phyloP scores from a whole-genome alignment of 1,140 invertebrate species.

The Drosophila fuyamai region DNA sequence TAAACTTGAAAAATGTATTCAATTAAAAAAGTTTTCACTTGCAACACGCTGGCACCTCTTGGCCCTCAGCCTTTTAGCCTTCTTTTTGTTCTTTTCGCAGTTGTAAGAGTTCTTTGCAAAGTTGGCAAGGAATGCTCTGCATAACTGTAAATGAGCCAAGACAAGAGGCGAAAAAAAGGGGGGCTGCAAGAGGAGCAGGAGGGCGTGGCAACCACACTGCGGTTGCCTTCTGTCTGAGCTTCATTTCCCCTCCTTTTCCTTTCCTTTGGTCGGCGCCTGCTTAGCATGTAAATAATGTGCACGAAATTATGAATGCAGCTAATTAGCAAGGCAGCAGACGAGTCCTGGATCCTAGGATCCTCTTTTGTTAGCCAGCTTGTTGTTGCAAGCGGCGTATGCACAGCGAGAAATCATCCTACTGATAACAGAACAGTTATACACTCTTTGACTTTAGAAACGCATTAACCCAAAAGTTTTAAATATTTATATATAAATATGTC shows the following conservation, averaged over 20 bases:
- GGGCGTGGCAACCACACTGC: constrained; percentile 52
- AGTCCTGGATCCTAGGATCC: constrained; percentile 15
- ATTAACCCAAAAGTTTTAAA: too few relatives aligned
- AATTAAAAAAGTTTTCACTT: constrained; percentile 79
- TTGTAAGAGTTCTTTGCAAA: constrained; percentile 70
- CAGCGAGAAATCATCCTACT: background rate
- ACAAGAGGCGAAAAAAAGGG: background rate
- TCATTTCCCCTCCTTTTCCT: constrained; percentile 1
- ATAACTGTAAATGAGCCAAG: constrained; percentile 73
- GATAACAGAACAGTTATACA: too few relatives aligned
- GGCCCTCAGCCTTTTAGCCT: constrained; percentile 4
- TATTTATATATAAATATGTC: too few relatives aligned
- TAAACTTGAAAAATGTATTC: constrained; percentile 73
- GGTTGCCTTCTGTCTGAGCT: constrained; percentile 46
- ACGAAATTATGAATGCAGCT: constrained; percentile 82
- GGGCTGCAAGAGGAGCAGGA: background rate
- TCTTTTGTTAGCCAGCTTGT: constrained; percentile 24
- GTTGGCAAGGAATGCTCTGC: constrained; percentile 63
- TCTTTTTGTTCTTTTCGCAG: constrained; percentile 43
- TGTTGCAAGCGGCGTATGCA: constrained; percentile 21
- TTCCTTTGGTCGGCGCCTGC: constrained; percentile 38
- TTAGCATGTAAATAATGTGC: constrained; percentile 83
- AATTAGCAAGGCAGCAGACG: constrained; percentile 59
- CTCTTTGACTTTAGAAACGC: background rate
- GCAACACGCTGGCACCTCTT: constrained; percentile 37